phyloP scores from a whole-genome alignment of 2,888 invertebrate species.

The Pheosia tremula region DNA sequence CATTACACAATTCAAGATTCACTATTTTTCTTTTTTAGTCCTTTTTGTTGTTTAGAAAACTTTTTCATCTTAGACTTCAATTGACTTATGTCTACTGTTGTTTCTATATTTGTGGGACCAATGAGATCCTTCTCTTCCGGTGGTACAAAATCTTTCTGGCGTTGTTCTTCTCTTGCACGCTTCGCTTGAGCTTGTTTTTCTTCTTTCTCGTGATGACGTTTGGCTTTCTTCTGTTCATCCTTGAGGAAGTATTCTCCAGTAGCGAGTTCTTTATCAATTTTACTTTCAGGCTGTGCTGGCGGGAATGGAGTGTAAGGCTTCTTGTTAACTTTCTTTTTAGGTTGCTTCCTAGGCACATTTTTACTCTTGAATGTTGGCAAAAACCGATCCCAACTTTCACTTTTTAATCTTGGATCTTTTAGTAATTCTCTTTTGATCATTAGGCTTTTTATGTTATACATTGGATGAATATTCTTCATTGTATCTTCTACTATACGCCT shows the following conservation, averaged over 20 bases:
- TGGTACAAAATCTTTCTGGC: conserved; percentile 92
- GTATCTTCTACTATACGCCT: conserved; percentile 97
- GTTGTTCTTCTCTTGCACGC: conserved; percentile 89
- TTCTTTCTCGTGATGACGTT: conserved; percentile 89
- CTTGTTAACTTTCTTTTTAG: conserved; percentile 94
- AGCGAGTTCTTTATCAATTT: conserved; percentile 96
- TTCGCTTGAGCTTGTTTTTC: conserved; percentile 91
- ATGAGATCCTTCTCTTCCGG: conserved; percentile 86
- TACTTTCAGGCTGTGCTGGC: conserved; percentile 96
- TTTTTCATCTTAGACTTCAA: conserved; percentile 92
- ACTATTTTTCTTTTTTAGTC: conserved; percentile 32
- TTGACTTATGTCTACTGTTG: conserved; percentile 86
- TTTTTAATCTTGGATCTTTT: conserved; percentile 95
- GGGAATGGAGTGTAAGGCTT: conserved; percentile 99
- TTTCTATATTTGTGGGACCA: conserved; percentile 45
- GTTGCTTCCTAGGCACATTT: conserved; percentile 95
- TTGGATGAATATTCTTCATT: conserved; percentile 99
- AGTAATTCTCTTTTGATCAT: conserved; percentile 98
- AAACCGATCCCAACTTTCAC: conserved; percentile 98
- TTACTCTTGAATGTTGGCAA: conserved; percentile 96
- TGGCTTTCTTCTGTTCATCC: conserved; percentile 90
- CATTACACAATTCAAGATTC: too few species aligned
- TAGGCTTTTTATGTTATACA: conserved; percentile 98
- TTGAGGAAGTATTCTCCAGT: conserved; percentile 98
- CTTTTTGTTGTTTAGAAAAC: conserved; percentile 80